Base-by-base conservation (phyloP, 1,140 invertebrate species). In the Tribolium castaneum region DNA sequence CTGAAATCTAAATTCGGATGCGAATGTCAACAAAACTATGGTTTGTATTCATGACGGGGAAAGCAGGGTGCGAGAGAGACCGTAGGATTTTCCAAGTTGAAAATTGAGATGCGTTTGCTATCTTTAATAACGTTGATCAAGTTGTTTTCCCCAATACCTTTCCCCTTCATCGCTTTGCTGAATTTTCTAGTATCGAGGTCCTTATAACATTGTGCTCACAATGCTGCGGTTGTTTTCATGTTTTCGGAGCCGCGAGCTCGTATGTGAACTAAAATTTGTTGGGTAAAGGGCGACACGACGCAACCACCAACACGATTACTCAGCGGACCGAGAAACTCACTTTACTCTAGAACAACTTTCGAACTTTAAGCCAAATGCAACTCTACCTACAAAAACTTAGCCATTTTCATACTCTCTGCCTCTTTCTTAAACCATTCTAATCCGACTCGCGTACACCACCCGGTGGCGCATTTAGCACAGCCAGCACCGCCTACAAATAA, bases 271-370 rank as follows among this genome's bases (percentile, higher is more conserved):
- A 73, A 73, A 72, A 51, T 73, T 73, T 73, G 71, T 73, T 73
- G 52, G 52, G 71, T 73, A 54, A 73, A 73, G 52, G 52, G 71
- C 49, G 49, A 72, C 70, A 73, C 52, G 52, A 73, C 59, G 59
- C 59, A 73, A 52, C 71, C 71, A 73, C 71, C 71, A 54, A 73
- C 71, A 54, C 49, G 49, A 73, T 73, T 73, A 73, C 71, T 73
- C 71, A 73, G 52, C 71, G 45, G 49, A 73, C 45, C 71, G 71
- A 73, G 52, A 73, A 73, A 73, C 71, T 73, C 71, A 73, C 71
- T 73, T 72, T 73, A 54, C 52, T 73, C 14, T 51, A 30, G 71
- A 73, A 54, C 49, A 73, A 73, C 49, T 73, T 73, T 54, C 22
- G 49, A 73, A 73, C 49, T 73, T 73, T 51, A 52, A 73, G 49